phyloP scores from a whole-genome alignment of 2,113 vertebrate genomes.

The Piaya cayana region DNA sequence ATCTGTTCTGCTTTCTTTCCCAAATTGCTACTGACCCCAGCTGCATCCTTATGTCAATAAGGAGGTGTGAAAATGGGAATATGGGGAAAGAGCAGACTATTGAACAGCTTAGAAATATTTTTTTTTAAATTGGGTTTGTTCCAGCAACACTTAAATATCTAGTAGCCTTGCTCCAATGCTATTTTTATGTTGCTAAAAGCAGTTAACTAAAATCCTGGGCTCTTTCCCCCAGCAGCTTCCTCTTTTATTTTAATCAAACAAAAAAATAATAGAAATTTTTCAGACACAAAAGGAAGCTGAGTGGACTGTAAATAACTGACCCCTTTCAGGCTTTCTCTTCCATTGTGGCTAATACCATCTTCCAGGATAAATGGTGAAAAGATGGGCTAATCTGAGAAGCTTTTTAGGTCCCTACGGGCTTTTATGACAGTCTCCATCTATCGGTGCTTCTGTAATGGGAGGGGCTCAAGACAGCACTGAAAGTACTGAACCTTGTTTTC shows the following conservation, averaged over 20 bases:
- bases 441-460: not conserved
- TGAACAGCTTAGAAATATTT: not conserved
- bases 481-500: not conserved
- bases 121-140: not conserved
- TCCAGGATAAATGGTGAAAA: not conserved
- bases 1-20: slow-evolving; percentile 57
- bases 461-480: not conserved
- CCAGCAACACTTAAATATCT: slow-evolving; percentile 5
- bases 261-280: slow-evolving; percentile 20
- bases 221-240: not conserved
- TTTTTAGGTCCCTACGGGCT: slow-evolving; percentile 5
- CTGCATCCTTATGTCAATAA: slow-evolving; percentile 38
- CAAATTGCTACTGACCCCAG: slow-evolving; percentile 51
- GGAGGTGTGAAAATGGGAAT: slow-evolving; percentile 48
- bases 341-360: slow-evolving; percentile 16
- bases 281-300: not conserved
- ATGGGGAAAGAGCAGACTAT: not conserved
- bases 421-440: not conserved
- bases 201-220: slow-evolving; percentile 9
- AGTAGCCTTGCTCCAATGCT: not conserved
- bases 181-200: slow-evolving; percentile 13
- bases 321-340: slow-evolving; percentile 17
- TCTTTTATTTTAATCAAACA: slow-evolving; percentile 21
- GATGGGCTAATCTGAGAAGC: slow-evolving; percentile 16
- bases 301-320: slow-evolving; percentile 36